Evolutionary conservation across 2,888 invertebrate genomes (phyloP).

Genomic region (Drosophila tanythrix): DNA sequence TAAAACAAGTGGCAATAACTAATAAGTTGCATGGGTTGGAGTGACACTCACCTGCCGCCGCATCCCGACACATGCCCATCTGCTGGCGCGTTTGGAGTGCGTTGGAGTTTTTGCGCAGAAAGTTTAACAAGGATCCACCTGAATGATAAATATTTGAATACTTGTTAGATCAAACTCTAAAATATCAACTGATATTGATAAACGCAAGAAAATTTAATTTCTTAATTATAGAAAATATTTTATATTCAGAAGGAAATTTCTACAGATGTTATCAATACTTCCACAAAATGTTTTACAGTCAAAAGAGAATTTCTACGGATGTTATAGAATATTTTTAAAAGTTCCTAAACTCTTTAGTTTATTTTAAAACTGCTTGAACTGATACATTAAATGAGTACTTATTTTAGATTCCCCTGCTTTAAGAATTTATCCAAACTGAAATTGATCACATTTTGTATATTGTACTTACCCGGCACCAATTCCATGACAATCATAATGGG

Average conservation of each 20-base stretch:
- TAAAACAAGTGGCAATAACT: background rate
- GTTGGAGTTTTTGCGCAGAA: constrained; percentile 92
- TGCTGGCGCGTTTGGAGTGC: constrained; percentile 88
- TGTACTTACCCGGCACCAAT: constrained; percentile 88
- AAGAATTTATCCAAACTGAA: background rate
- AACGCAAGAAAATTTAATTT: background rate
- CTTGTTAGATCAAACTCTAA: background rate
- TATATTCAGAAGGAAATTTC: too few species aligned
- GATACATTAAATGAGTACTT: background rate
- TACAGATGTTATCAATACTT: background rate
- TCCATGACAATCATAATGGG: constrained; percentile 99
- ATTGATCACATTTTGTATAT: background rate
- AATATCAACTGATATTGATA: background rate
- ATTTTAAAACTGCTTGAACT: background rate
- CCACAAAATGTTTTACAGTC: too few species aligned
- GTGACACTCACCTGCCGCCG: constrained; percentile 89
- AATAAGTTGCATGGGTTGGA: background rate
- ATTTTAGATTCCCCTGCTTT: background rate
- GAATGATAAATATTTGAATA: constrained; percentile 64
- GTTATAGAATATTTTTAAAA: background rate
- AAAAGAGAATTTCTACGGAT: background rate
- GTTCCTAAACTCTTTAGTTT: background rate
- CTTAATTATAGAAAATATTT: background rate
- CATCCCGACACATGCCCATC: constrained; percentile 96
- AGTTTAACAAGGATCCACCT: constrained; percentile 96